phyloP scores from a whole-genome alignment of 2,888 invertebrate genomes.

The Pammene aurita region DNA sequence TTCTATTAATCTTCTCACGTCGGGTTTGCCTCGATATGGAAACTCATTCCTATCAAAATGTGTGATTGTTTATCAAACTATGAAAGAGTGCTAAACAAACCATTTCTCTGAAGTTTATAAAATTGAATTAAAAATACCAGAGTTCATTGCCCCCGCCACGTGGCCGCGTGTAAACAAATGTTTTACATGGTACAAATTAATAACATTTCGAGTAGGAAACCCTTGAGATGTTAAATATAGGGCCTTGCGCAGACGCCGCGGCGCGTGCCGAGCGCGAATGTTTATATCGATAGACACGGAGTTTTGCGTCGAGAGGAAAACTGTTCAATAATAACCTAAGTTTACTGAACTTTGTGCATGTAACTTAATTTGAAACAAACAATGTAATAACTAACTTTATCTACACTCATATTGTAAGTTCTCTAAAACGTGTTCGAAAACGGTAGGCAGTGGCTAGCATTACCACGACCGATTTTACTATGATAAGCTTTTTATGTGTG shows the following conservation, averaged over 20 bases:
- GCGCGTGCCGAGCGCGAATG: constrained; percentile 60
- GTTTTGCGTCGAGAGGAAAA: constrained; percentile 11
- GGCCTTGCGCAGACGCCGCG: constrained; percentile 69
- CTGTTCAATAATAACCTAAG: constrained; percentile 18
- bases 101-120: constrained; percentile 53
- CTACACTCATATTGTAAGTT: no score
- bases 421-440: no score
- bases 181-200: constrained; percentile 73
- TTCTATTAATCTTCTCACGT: constrained; percentile 11
- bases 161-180: constrained; percentile 74
- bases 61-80: constrained; percentile 37
- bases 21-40: background rate
- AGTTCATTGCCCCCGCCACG: constrained; percentile 73
- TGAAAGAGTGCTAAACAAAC: constrained; percentile 49
- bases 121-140: constrained; percentile 58
- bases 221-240: constrained; percentile 78
- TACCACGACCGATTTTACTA: no score
- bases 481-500: no score
- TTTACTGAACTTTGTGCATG: constrained; percentile 6
- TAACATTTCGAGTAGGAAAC: constrained; percentile 76
- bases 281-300: constrained; percentile 70
- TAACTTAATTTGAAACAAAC: background rate
- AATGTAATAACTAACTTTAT: background rate
- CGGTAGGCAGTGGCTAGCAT: no score
- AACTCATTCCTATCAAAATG: constrained; percentile 6